Conservation (phyloP, 2,888 invertebrate genomes). For the Eulithis testata region DNA sequence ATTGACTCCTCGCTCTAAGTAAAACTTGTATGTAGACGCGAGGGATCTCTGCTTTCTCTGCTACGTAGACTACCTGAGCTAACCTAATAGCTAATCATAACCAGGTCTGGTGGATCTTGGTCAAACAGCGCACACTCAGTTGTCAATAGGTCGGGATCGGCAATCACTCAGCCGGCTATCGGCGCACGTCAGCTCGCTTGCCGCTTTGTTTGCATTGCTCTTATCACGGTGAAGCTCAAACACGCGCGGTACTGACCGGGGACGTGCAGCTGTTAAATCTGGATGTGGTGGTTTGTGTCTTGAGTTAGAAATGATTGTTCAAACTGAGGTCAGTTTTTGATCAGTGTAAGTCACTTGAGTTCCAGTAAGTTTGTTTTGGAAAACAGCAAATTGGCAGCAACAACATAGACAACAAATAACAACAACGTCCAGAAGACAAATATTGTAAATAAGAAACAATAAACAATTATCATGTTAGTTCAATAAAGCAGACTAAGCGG, state of each 20-base stretch:
- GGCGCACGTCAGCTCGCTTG: constrained; percentile 66
- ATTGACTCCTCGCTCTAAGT: no score
- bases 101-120: constrained; percentile 23
- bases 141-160: constrained; percentile 48
- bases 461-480: no score
- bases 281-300: constrained; percentile 14
- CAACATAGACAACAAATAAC: no score
- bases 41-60: no score
- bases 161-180: constrained; percentile 72
- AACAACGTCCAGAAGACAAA: no score
- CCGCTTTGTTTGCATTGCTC: constrained; percentile 74
- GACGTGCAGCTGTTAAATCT: constrained; percentile 8
- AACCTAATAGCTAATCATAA: constrained; percentile 34
- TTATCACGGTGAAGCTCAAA: constrained; percentile 74
- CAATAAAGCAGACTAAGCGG: no score
- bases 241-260: constrained; percentile 50
- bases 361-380: no score
- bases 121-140: constrained; percentile 33
- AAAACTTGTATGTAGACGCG: no score
- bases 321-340: no score
- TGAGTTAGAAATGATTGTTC: background rate
- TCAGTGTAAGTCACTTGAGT: no score
- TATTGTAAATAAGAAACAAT: no score
- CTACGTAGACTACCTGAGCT: constrained; percentile 2
- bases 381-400: no score